These are phyloP conservation scores for Acipenser ruthenus DNA, from an alignment of 2,797 vertebrate genomes.

Conservation along the genomic window DNA sequence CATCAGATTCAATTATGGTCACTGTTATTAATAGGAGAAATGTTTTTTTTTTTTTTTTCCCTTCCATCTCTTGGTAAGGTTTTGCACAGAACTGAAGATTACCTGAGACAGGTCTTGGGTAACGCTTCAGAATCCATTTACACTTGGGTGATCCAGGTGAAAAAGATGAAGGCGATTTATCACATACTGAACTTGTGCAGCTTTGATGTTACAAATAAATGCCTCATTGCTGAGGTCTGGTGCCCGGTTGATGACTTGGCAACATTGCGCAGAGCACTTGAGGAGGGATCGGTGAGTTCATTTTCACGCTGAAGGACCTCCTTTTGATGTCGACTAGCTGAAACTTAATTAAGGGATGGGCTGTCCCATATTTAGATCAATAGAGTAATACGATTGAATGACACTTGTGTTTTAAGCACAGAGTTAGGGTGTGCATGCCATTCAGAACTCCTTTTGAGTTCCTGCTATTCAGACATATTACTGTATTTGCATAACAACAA, in stretches of 20 bases:
- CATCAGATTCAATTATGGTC: background rate
- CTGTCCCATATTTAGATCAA: background rate
- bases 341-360: too few species aligned
- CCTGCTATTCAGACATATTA: background rate
- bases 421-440: background rate
- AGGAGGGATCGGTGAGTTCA: constrained; percentile 85
- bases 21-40: background rate
- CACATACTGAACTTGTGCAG: constrained; percentile 93
- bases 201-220: constrained; percentile 96
- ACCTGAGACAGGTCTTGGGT: constrained; percentile 81
- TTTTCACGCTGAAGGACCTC: background rate
- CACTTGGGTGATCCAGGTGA: constrained; percentile 82
- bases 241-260: constrained; percentile 80
- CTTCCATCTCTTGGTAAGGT: constrained; percentile 56
- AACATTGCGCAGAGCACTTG: constrained; percentile 67
- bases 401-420: background rate
- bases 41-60: background rate
- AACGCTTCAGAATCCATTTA: constrained; percentile 87
- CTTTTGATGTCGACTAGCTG: too few species aligned
- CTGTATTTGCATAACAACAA: background rate
- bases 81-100: constrained; percentile 86
- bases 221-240: constrained; percentile 95
- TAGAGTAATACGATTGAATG: background rate
- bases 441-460: background rate
- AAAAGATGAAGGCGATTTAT: constrained; percentile 98